A percentile compares a stretch with the other conserved stretches of the same genome.
Evolutionary conservation across 1,140 invertebrate species (phyloP).

Genomic region (Drosophila ogumai): DNA sequence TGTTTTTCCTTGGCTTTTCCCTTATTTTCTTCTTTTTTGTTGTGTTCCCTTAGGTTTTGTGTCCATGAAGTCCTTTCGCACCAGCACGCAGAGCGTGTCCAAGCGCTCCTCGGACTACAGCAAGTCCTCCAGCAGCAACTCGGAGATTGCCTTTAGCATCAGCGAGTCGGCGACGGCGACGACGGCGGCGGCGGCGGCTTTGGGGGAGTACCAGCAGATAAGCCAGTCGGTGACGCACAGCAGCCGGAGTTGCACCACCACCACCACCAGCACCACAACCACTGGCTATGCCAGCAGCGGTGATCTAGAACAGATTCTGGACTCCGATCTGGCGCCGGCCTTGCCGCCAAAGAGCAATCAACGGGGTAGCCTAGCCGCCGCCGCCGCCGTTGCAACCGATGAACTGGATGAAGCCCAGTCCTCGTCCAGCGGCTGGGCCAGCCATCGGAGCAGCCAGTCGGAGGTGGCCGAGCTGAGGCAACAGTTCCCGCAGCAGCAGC

Average conservation of each 20-base stretch:
- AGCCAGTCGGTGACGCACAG: conserved; percentile 53
- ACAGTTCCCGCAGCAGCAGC: conserved; percentile 55
- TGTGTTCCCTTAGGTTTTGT: conserved; percentile 87
- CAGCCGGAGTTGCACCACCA: conserved; percentile 22
- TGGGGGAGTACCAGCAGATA: conserved; percentile 55
- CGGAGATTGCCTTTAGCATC: conserved; percentile 65
- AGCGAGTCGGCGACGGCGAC: conserved; percentile 44
- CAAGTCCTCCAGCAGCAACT: conserved; percentile 83
- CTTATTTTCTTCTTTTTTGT: no score
- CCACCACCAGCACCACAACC: conserved; percentile 18
- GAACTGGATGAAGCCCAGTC: conserved; percentile 85
- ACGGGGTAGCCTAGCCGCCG: conserved; percentile 86
- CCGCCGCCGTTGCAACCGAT: conserved; percentile 85
- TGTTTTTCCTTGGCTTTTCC: no score
- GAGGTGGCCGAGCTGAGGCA: conserved; percentile 69
- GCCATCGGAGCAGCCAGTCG: conserved; percentile 38
- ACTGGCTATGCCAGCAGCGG: conserved; percentile 39
- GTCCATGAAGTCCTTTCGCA: conserved; percentile 89
- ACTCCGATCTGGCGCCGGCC: conserved; percentile 86
- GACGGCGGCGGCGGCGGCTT: conserved; percentile 1
- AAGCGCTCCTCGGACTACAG: conserved; percentile 87
- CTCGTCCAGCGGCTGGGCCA: conserved; percentile 20
- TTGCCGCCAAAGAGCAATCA: conserved; percentile 87
- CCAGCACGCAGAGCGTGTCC: conserved; percentile 87
- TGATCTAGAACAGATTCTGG: conserved; percentile 41